Conservation (phyloP, 2,797 vertebrate species). For the Cynopterus sphinx region DNA sequence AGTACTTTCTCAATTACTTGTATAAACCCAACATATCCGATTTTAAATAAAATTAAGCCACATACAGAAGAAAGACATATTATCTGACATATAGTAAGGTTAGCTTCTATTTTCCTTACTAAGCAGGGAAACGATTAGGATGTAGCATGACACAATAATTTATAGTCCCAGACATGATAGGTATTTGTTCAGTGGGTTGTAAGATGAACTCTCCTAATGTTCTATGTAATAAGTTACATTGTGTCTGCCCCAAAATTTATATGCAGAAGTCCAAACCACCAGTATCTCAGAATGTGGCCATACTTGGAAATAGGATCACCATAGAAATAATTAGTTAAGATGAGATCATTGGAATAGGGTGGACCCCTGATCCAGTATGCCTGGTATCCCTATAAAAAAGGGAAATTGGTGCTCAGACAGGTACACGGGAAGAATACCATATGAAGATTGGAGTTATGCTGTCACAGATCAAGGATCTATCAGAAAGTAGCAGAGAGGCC, state of each 20-base stretch:
- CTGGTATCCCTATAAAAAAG: not conserved
- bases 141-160: not conserved
- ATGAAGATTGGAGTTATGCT: not conserved
- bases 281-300: not conserved
- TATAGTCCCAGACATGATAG: not conserved
- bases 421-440: no score
- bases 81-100: not conserved
- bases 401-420: not conserved
- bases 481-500: not conserved
- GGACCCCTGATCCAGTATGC: not conserved
- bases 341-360: not conserved
- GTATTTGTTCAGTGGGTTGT: not conserved
- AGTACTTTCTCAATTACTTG: not conserved
- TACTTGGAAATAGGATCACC: not conserved
- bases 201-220: not conserved
- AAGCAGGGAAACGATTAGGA: not conserved
- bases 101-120: not conserved
- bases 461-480: not conserved
- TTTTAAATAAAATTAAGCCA: not conserved
- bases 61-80: not conserved
- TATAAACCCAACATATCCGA: not conserved
- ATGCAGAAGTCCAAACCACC: not conserved
- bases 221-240: not conserved
- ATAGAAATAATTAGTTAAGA: not conserved
- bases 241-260: no score